Evolutionary conservation across 2,888 invertebrate species (phyloP).

Genomic region (Heteropelma amictum): DNA sequence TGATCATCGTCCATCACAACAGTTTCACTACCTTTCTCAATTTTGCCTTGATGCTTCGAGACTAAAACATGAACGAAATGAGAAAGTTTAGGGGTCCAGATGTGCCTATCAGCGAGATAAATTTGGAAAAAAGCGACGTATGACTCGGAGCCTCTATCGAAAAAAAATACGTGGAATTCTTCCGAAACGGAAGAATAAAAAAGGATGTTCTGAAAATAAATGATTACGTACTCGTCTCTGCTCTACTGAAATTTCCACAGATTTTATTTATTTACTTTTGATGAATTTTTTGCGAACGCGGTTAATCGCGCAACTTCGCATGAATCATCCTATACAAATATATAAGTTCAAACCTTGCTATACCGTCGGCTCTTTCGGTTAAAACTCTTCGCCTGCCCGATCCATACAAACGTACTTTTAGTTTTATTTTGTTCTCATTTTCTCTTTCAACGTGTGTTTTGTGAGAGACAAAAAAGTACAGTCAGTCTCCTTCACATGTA

Average conservation of each 20-base stretch:
- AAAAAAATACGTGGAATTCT: no score
- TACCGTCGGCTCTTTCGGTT: constrained; percentile 25
- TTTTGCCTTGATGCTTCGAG: neutral
- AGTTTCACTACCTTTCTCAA: neutral
- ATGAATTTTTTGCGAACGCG: neutral
- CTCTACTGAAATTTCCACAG: no score
- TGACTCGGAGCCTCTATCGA: no score
- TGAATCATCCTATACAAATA: neutral
- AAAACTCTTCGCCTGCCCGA: constrained; percentile 14
- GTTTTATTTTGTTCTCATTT: constrained; percentile 11
- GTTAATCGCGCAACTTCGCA: neutral
- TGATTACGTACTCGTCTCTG: no score
- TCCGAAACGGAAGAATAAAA: no score
- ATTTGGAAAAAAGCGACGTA: no score
- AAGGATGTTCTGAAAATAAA: no score
- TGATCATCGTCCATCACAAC: neutral
- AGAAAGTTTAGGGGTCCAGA: no score
- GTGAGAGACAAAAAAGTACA: constrained; percentile 12
- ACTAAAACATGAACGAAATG: no score
- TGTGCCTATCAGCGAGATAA: no score
- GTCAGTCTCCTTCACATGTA: neutral
- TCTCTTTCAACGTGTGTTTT: constrained; percentile 9
- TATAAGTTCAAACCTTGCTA: neutral
- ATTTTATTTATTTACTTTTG: no score
- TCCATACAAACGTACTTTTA: neutral